Conservation (phyloP, 2,797 vertebrate genomes). For the Crocodylus rhombifer region DNA sequence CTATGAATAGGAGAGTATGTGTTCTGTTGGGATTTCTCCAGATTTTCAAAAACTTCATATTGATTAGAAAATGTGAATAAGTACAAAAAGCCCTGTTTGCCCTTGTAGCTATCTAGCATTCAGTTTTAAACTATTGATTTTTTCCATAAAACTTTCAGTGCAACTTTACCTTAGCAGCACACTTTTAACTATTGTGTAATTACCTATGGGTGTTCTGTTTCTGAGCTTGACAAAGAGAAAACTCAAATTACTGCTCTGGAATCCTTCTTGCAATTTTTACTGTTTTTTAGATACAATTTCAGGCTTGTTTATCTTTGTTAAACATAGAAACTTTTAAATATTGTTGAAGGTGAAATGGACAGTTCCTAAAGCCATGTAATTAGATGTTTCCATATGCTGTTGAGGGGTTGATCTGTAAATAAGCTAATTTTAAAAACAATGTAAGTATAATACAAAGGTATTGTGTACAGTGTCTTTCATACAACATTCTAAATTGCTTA, state of each 20-base stretch:
- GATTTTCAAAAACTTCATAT: slow-evolving; percentile 13
- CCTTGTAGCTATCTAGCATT: neutral
- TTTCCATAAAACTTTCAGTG: neutral
- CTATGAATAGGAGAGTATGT: neutral
- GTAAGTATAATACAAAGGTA: neutral
- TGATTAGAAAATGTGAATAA: slow-evolving; percentile 35
- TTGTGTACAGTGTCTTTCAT: neutral
- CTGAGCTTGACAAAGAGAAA: neutral
- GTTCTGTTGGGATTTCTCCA: neutral
- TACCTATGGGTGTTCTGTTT: slow-evolving; percentile 28
- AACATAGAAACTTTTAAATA: neutral
- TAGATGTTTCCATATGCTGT: neutral
- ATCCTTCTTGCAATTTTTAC: neutral
- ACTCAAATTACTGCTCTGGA: neutral
- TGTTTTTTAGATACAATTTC: slow-evolving; percentile 24
- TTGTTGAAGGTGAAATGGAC: neutral
- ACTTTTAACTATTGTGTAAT: slow-evolving; percentile 23
- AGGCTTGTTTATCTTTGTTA: neutral
- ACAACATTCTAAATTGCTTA: neutral
- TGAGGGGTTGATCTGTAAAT: neutral
- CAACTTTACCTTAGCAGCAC: neutral
- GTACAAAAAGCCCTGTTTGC: neutral
- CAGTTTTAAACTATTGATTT: neutral
- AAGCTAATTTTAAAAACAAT: neutral
- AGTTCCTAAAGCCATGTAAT: neutral